These are phyloP conservation scores for Rhynchotus rufescens DNA, from an alignment of 2,797 vertebrate species.

Conservation along the genomic window DNA sequence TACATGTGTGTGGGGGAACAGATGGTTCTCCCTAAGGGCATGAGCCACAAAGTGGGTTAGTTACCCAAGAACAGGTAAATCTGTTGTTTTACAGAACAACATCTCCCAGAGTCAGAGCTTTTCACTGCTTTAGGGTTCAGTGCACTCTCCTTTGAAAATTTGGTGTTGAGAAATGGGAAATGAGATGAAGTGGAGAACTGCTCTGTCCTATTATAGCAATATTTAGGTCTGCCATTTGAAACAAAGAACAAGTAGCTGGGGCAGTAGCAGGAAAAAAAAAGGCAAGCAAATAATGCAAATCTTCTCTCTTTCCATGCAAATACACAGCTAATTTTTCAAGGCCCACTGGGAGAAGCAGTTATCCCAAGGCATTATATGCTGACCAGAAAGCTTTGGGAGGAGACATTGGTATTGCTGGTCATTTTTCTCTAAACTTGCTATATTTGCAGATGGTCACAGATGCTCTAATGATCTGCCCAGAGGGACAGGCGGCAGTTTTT, in stretches of 20 bases:
- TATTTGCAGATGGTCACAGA: not conserved
- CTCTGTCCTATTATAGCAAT: not conserved
- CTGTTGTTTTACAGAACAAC: not conserved
- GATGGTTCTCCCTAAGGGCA: not conserved
- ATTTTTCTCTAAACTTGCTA: not conserved
- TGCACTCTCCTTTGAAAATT: not conserved
- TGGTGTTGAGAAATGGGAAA: not conserved
- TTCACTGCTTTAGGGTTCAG: not conserved
- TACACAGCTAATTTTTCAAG: not conserved
- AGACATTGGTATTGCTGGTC: not conserved
- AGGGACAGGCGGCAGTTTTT: not conserved
- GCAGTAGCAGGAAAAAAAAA: not conserved
- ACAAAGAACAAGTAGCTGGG: not conserved
- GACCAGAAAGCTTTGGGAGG: slow-evolving; percentile 10
- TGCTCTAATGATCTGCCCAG: not conserved
- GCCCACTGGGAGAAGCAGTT: not conserved
- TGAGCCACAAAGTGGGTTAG: not conserved
- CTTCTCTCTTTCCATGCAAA: not conserved
- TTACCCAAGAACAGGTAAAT: not conserved
- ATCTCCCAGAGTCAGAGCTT: not conserved
- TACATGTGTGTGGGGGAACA: not conserved
- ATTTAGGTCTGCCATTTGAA: not conserved
- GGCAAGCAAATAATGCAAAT: not conserved
- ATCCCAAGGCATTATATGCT: not conserved
- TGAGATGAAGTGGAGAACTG: not conserved